Evolutionary conservation across 2,888 invertebrate species (phyloP).

Genomic region (Synergus japonicus): DNA sequence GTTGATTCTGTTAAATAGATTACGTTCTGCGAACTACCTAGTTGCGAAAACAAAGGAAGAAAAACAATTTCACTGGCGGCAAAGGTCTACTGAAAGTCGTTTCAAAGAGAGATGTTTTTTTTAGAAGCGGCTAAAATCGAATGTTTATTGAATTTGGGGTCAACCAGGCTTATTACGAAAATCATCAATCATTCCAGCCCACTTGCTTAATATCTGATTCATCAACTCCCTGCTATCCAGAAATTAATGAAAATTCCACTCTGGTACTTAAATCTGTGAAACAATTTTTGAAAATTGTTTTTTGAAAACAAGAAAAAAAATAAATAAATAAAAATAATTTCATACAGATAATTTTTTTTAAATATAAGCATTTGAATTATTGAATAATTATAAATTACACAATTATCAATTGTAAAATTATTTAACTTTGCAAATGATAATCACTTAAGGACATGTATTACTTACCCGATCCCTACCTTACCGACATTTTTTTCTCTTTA

Average conservation of each 20-base stretch:
- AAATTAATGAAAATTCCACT: not conserved
- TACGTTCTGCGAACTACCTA: conserved; percentile 9
- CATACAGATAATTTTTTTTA: no score
- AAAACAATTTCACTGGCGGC: conserved; percentile 15
- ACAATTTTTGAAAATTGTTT: not conserved
- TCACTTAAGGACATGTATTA: no score
- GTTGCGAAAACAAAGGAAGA: conserved; percentile 32
- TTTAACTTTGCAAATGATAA: not conserved
- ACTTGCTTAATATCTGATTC: not conserved
- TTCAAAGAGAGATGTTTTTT: conserved; percentile 25
- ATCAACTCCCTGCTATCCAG: not conserved
- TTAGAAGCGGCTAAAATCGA: not conserved
- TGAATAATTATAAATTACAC: not conserved
- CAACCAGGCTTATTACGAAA: not conserved
- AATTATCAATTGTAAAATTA: not conserved
- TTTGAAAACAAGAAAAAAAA: not conserved
- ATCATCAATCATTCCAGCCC: not conserved
- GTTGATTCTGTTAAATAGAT: conserved; percentile 37
- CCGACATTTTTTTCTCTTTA: no score
- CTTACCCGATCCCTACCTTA: no score
- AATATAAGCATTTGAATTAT: not conserved
- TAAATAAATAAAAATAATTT: not conserved
- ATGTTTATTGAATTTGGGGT: not conserved
- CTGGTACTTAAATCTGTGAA: not conserved
- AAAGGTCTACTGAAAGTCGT: not conserved